Percentiles rank a stretch among this genome's conserved stretches.
Evolutionary conservation across 2,888 invertebrate species (phyloP).

Genomic region (Yponomeuta cagnagella): DNA sequence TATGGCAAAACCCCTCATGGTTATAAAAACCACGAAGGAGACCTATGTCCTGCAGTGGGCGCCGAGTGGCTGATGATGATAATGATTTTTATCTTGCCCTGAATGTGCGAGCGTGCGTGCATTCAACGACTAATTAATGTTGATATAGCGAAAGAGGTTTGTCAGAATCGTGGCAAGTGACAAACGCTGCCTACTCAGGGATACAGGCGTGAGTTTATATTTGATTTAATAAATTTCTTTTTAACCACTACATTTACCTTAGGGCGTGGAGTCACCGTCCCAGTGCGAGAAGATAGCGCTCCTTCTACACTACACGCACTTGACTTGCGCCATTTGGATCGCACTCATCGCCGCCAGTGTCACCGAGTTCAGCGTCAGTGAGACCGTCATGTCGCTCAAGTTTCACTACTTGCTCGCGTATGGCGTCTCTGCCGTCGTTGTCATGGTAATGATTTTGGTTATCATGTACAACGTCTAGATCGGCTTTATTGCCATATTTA

Average conservation of each 20-base stretch:
- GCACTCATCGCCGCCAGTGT: slow-evolving; percentile 75
- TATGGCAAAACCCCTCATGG: too few relatives aligned
- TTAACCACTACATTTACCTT: slow-evolving; percentile 26
- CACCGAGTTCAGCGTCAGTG: slow-evolving; percentile 76
- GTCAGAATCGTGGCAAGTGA: too few relatives aligned
- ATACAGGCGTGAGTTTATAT: neutral
- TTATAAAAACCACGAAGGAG: too few relatives aligned
- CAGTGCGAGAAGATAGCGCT: slow-evolving; percentile 81
- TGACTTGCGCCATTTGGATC: slow-evolving; percentile 82
- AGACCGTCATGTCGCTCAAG: slow-evolving; percentile 72
- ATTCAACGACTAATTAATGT: too few relatives aligned
- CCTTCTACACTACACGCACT: slow-evolving; percentile 81
- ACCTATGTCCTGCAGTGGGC: too few relatives aligned
- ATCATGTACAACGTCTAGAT: neutral
- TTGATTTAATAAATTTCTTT: neutral
- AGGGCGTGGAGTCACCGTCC: slow-evolving; percentile 78
- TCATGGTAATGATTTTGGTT: slow-evolving; percentile 74
- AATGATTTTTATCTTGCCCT: too few relatives aligned
- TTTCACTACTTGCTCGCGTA: slow-evolving; percentile 78
- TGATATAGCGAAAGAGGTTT: too few relatives aligned
- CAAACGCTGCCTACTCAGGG: neutral
- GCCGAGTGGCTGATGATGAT: too few relatives aligned
- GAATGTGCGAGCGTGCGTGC: too few relatives aligned
- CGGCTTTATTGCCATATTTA: too few relatives aligned
- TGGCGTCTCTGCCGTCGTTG: slow-evolving; percentile 77